These are phyloP conservation scores for Drosophila pegasa DNA, from an alignment of 2,888 invertebrate genomes.

Conservation along the genomic window DNA sequence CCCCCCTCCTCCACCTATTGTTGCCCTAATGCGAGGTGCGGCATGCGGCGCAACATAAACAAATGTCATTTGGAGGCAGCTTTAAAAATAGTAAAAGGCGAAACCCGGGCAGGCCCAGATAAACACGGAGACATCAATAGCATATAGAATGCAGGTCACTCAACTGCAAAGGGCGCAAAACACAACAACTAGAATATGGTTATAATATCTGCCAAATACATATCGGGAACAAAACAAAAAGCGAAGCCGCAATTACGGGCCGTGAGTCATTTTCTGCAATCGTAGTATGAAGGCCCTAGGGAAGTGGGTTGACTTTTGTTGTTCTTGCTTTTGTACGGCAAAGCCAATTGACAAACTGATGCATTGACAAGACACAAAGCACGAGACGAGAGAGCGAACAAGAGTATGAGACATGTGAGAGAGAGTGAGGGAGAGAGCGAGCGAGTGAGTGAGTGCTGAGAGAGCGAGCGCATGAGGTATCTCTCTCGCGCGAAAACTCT, in stretches of 20 bases:
- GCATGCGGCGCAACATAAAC: conserved; percentile 34
- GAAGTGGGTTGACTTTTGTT: conserved; percentile 49
- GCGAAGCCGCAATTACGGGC: conserved; percentile 47
- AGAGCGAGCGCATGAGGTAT: not conserved
- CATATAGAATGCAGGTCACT: conserved; percentile 54
- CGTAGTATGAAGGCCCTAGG: conserved; percentile 25
- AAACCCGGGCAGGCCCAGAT: conserved; percentile 67
- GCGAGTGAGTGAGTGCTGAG: not conserved
- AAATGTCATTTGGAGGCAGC: conserved; percentile 51
- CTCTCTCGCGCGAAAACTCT: conserved; percentile 21
- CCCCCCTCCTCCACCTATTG: not conserved
- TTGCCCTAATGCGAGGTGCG: conserved; percentile 42
- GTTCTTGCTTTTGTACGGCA: conserved; percentile 30
- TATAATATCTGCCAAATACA: conserved; percentile 25
- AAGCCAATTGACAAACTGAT: conserved; percentile 61
- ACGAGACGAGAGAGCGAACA: conserved; percentile 8
- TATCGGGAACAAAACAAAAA: conserved; percentile 58
- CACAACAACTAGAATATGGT: conserved; percentile 8
- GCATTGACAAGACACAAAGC: conserved; percentile 51
- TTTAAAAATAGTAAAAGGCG: conserved; percentile 62
- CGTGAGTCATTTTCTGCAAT: conserved; percentile 78
- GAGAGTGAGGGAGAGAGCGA: conserved; percentile 15
- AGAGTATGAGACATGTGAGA: not conserved
- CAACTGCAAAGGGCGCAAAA: conserved; percentile 36
- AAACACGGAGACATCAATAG: conserved; percentile 30